These are phyloP conservation scores for Corythoichthys haematopterus DNA, from an alignment of 2,113 vertebrate genomes.

Conservation along the genomic window DNA sequence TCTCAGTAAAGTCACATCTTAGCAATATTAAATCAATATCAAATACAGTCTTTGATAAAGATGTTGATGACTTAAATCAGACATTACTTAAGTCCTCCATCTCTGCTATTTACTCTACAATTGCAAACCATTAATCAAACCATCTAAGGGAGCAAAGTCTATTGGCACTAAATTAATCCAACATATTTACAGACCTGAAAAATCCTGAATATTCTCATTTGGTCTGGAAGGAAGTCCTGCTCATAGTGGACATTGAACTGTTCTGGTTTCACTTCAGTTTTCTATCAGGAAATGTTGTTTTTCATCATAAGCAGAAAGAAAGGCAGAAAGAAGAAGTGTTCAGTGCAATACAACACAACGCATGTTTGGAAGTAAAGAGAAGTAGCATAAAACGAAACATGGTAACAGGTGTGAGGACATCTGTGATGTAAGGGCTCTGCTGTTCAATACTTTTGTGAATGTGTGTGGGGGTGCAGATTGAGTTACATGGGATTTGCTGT, in stretches of 20 bases:
- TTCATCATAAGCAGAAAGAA: slow-evolving; percentile 27
- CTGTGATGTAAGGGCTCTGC: slow-evolving; percentile 55
- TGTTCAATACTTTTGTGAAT: slow-evolving; percentile 24
- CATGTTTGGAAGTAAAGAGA: not conserved
- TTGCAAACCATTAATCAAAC: not conserved
- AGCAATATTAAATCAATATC: no score
- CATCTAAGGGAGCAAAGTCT: not conserved
- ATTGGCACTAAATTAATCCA: not conserved
- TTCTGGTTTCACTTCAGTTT: slow-evolving; percentile 63
- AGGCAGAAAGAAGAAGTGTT: slow-evolving; percentile 17
- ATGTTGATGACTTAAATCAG: no score
- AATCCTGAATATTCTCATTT: not conserved
- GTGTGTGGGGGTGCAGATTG: slow-evolving; percentile 34
- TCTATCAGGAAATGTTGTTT: slow-evolving; percentile 56
- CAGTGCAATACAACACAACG: not conserved
- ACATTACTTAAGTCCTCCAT: no score
- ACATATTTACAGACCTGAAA: not conserved
- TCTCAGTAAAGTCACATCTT: no score
- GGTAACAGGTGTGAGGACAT: slow-evolving; percentile 59
- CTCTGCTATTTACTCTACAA: not conserved
- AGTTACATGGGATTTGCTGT: slow-evolving; percentile 47
- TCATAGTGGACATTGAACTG: slow-evolving; percentile 13
- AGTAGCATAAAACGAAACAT: slow-evolving; percentile 9
- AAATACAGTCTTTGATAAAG: no score
- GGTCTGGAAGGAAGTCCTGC: slow-evolving; percentile 48